A percentile compares a stretch with the other conserved stretches of the same genome.
Evolutionary conservation across 2,797 vertebrate genomes (phyloP).

Genomic region (Loriculus beryllinus): DNA sequence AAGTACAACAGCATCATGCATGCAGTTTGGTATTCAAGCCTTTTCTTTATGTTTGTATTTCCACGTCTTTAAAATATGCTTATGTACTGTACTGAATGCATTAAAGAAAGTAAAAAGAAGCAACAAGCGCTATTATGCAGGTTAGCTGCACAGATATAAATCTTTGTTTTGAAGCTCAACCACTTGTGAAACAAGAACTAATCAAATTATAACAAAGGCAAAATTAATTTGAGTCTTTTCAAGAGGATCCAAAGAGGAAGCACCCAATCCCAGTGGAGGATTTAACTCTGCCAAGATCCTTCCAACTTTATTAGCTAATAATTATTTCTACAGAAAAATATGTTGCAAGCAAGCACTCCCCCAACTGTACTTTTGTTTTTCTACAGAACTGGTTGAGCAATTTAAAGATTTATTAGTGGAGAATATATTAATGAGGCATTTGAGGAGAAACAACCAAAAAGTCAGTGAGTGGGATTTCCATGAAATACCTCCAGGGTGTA

Average conservation of each 20-base stretch:
- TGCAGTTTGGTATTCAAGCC: neutral
- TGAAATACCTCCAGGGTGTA: neutral
- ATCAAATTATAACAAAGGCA: neutral
- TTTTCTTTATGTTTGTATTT: neutral
- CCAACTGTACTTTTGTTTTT: neutral
- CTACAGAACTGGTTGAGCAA: slow-evolving; percentile 5
- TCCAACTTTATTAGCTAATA: slow-evolving; percentile 14
- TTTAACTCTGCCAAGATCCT: neutral
- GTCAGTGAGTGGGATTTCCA: neutral
- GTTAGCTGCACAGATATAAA: neutral
- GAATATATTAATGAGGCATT: neutral
- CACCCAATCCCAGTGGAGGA: neutral
- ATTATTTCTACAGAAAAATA: slow-evolving; percentile 24
- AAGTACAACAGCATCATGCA: neutral
- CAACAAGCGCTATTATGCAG: neutral
- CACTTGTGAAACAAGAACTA: neutral
- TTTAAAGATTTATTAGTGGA: slow-evolving; percentile 3
- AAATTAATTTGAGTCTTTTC: slow-evolving; percentile 29
- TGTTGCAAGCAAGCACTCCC: neutral
- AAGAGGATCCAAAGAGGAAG: neutral
- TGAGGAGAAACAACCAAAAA: neutral
- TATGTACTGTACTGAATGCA: neutral
- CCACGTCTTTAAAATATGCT: neutral
- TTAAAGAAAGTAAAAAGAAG: neutral
- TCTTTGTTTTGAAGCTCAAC: neutral